Percentiles rank a stretch among this genome's conserved stretches.
These are phyloP conservation scores for Morus bassanus DNA, from an alignment of 2,797 vertebrate genomes.

Conservation along the genomic window DNA sequence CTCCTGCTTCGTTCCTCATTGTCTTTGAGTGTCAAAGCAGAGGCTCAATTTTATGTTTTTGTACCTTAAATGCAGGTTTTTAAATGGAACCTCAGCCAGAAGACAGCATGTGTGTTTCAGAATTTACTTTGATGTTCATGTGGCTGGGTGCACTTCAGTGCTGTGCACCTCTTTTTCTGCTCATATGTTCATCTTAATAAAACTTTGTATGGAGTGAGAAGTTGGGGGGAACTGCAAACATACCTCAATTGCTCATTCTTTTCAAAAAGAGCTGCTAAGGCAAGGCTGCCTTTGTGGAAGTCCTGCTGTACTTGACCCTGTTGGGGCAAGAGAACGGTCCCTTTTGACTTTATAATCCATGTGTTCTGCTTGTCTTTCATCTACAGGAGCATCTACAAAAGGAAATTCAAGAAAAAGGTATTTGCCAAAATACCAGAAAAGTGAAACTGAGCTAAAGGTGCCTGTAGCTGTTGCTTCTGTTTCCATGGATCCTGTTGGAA, in stretches of 20 bases:
- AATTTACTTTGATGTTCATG: background rate
- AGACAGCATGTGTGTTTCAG: background rate
- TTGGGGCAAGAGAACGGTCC: background rate
- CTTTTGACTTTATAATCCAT: background rate
- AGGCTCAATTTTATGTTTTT: background rate
- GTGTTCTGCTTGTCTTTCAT: slow-evolving; percentile 44
- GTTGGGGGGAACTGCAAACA: background rate
- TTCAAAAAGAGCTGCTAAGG: background rate
- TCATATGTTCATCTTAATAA: background rate
- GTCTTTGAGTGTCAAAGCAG: background rate
- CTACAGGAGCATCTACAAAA: slow-evolving; percentile 77
- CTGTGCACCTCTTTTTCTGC: background rate
- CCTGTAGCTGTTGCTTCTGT: background rate
- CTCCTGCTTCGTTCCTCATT: background rate
- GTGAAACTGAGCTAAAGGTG: slow-evolving; percentile 53
- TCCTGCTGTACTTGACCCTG: background rate
- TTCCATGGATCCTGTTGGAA: slow-evolving; percentile 54
- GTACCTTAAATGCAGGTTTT: background rate
- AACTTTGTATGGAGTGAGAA: background rate
- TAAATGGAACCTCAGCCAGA: background rate
- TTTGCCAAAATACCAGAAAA: slow-evolving; percentile 48
- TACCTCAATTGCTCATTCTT: background rate
- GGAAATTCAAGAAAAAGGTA: slow-evolving; percentile 59
- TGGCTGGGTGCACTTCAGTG: background rate
- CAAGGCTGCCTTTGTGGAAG: background rate